Evolutionary conservation across 2,113 vertebrate species (phyloP).

Genomic region (sheep (Ovis aries)): ARS-UI_Ramb_v3.0 NC_056072.1:48838001-48838500

Average conservation of each 20-base stretch:
- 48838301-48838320: neutral
- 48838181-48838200: neutral
- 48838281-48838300: neutral
- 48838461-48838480: neutral
- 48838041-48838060: neutral
- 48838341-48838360: neutral
- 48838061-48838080: neutral
- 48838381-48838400: neutral
- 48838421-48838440: neutral
- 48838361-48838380: neutral
- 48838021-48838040: neutral
- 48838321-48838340: neutral
- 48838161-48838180: neutral
- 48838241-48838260: neutral
- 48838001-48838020: neutral
- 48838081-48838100: neutral
- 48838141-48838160: neutral
- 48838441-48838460: neutral
- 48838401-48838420: neutral
- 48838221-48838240: neutral
- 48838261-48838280: neutral
- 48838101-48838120: neutral
- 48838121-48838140: neutral
- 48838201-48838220: neutral
- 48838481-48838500: neutral